Percentiles rank a stretch among this genome's conserved stretches.
phyloP scores from a whole-genome alignment of 2,797 vertebrate genomes.

The Aldrovandia affinis region DNA sequence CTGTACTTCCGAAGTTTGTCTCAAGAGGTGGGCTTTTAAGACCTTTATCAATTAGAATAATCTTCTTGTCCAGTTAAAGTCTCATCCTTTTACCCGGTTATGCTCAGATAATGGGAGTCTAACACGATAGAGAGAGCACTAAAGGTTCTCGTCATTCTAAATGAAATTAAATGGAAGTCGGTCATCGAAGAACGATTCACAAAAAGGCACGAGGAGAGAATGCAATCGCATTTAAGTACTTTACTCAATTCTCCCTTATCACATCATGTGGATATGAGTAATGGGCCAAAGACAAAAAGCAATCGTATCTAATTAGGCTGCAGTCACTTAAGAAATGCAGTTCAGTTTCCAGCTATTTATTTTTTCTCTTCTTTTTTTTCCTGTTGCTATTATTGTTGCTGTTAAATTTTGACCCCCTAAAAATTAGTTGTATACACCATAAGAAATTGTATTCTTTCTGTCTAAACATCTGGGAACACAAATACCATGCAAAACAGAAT shows the following conservation, averaged over 20 bases:
- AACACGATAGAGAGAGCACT: not conserved
- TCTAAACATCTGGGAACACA: no score
- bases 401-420: no score
- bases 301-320: not conserved
- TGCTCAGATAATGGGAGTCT: not conserved
- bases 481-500: no score
- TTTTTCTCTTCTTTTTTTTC: no score
- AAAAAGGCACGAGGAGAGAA: not conserved
- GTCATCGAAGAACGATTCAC: not conserved
- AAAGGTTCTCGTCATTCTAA: not conserved
- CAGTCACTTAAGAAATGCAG: not conserved
- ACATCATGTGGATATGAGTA: not conserved
- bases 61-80: slow-evolving; percentile 15
- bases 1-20: not conserved
- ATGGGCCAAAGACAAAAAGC: not conserved
- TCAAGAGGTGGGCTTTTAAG: not conserved
- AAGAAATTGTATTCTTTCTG: no score
- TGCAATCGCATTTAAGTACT: not conserved
- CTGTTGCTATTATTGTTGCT: no score
- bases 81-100: not conserved
- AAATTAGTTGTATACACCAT: no score
- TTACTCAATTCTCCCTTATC: not conserved
- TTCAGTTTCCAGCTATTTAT: not conserved
- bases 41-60: not conserved
- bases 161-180: not conserved